These are phyloP conservation scores for Carabus problematicus DNA, from an alignment of 2,888 invertebrate genomes.

Conservation along the genomic window DNA sequence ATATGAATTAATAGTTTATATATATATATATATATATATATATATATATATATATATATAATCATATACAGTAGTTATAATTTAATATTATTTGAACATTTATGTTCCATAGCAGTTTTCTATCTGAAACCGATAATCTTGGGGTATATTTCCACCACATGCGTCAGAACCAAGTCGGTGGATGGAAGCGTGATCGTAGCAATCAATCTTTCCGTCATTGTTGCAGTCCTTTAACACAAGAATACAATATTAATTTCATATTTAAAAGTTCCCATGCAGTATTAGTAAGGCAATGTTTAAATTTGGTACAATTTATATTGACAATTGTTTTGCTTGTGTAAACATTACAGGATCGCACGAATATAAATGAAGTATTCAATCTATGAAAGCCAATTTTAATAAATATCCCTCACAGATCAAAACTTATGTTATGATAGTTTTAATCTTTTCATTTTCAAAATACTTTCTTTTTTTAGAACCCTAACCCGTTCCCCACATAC, in stretches of 20 bases:
- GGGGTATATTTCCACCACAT: slow-evolving; percentile 7
- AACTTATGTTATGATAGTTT: too few species aligned
- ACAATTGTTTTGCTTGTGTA: not conserved
- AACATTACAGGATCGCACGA: not conserved
- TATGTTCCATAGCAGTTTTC: slow-evolving; percentile 19
- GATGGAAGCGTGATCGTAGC: slow-evolving; percentile 33
- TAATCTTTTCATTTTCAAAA: not conserved
- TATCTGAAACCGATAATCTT: slow-evolving; percentile 27
- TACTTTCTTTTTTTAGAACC: too few species aligned
- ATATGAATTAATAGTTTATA: too few species aligned
- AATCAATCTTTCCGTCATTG: slow-evolving; percentile 33
- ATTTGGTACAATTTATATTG: not conserved
- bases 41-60: too few species aligned
- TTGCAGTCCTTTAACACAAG: slow-evolving; percentile 30
- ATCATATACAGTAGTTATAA: too few species aligned
- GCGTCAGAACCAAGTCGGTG: slow-evolving; percentile 28
- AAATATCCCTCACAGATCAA: too few species aligned
- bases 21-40: too few species aligned
- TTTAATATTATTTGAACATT: too few species aligned
- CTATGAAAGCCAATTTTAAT: not conserved
- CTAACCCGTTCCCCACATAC: too few species aligned
- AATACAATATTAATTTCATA: not conserved
- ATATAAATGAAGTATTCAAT: not conserved
- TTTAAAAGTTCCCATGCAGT: not conserved
- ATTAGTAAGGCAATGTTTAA: too few species aligned